A percentile compares a stretch with the other conserved stretches of the same genome.
phyloP scores from a whole-genome alignment of 2,888 invertebrate genomes.

The Halocaridina rubra region DNA sequence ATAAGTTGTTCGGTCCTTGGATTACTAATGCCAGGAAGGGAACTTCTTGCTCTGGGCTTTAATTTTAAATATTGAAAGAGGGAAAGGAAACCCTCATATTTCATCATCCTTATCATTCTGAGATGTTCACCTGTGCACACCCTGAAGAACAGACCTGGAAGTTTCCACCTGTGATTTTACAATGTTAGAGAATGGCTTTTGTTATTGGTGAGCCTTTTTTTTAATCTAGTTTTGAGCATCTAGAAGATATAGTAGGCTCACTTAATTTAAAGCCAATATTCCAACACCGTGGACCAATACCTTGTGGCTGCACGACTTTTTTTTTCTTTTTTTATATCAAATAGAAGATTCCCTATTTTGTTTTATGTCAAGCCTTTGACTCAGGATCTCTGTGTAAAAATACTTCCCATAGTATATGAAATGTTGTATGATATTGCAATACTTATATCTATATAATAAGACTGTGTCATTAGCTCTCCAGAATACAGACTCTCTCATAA shows the following conservation, averaged over 20 bases:
- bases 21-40: conserved; percentile 13
- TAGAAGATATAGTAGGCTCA: no score
- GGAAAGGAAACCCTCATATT: no score
- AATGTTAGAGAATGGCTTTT: background rate
- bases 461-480: no score
- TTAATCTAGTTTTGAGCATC: background rate
- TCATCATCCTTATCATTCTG: conserved; percentile 22
- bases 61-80: background rate
- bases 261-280: conserved; percentile 32
- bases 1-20: conserved; percentile 47
- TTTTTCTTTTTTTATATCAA: no score
- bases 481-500: no score
- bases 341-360: conserved; percentile 48
- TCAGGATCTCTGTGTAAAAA: conserved; percentile 14
- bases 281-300: conserved; percentile 51
- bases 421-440: background rate
- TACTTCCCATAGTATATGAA: background rate
- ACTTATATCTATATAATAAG: no score
- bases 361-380: conserved; percentile 39
- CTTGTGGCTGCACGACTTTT: conserved; percentile 52
- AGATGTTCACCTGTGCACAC: conserved; percentile 56
- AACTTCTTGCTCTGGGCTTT: conserved; percentile 28
- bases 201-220: no score
- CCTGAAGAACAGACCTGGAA: conserved; percentile 35
- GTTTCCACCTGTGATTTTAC: conserved; percentile 48